phyloP scores from a whole-genome alignment of 2,113 vertebrate species.

The Nestor notabilis region DNA sequence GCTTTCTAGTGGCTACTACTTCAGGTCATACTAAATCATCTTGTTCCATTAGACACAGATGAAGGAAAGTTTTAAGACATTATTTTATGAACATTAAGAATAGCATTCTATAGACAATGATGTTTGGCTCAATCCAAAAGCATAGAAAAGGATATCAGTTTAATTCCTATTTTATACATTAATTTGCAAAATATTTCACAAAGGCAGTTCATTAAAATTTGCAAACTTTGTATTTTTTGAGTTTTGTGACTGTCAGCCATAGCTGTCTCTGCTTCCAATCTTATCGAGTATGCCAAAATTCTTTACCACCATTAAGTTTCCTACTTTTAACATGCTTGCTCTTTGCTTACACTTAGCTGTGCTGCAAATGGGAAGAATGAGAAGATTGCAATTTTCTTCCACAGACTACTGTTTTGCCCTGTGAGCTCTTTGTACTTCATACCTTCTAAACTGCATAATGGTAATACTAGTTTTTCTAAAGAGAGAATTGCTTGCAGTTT shows the following conservation, averaged over 20 bases:
- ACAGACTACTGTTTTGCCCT: background rate
- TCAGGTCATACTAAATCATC: background rate
- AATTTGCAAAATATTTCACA: background rate
- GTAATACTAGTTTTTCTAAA: background rate
- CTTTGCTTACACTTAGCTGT: background rate
- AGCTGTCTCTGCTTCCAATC: background rate
- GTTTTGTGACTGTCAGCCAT: background rate
- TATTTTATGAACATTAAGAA: background rate
- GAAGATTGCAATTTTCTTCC: background rate
- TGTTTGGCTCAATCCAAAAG: background rate
- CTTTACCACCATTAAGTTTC: background rate
- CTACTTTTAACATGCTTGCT: background rate
- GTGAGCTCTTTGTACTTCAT: background rate
- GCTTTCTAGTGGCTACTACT: background rate
- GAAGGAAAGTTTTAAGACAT: background rate
- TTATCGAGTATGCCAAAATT: background rate
- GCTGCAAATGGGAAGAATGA: background rate
- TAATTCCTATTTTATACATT: background rate
- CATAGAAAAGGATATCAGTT: background rate
- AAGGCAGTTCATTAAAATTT: background rate
- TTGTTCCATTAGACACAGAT: background rate
- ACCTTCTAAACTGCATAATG: background rate
- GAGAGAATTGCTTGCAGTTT: background rate
- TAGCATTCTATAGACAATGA: background rate
- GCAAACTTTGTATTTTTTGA: background rate